Evolutionary conservation across 1,140 invertebrate species (phyloP), one percentile per base, ranked within the genome.

Genomic region (Venturia canescens): DNA sequence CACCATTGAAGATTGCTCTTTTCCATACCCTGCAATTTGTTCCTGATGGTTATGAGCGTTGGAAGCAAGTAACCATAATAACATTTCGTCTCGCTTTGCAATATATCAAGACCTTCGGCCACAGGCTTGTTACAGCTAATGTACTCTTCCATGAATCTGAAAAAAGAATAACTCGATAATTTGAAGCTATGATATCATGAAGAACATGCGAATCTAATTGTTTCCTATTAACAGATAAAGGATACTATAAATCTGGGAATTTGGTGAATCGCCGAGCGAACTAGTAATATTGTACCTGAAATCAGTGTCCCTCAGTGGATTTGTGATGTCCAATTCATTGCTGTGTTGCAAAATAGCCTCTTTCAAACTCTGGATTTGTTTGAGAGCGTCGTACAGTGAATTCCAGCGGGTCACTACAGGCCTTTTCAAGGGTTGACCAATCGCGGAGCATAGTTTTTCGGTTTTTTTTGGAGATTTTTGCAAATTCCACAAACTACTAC

Each of bases 331-430:
- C 53, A 57, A n/a, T 21, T 66, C 21, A 70, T 38, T 6, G 60
- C n/a, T 3, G 29, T 16, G 6, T 57, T 57, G 18, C 3, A 57
- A 5, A 23, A 80, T 31, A 60, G 48, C 50, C 3, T 78, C 67
- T 63, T 78, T 76, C 13, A 75, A 72, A 48, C n/a, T 38, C 13
- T 80, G 29, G 4, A 83, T 29, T 66, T 80, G 74, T 5, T 67
- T 48, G 18, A 83, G 0, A 13, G 74, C 27, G 63, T 83, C 79
- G 53, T 76, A 78, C 0, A 79, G n/a, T 2, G 82, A 80, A 38
- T 83, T 83, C 82, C 72, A 80, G 53, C 82, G 21, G 5, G 78
- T 74, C n/a, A 75, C 66, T 9, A 82, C 76, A 1, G 76, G 76
- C n/a, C 77, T 53, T 5, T 29, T 34, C 15, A 83, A 38, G 15